Evolutionary conservation across 2,113 vertebrate genomes (phyloP).

Genomic region (Hippocampus guttulatus): DNA sequence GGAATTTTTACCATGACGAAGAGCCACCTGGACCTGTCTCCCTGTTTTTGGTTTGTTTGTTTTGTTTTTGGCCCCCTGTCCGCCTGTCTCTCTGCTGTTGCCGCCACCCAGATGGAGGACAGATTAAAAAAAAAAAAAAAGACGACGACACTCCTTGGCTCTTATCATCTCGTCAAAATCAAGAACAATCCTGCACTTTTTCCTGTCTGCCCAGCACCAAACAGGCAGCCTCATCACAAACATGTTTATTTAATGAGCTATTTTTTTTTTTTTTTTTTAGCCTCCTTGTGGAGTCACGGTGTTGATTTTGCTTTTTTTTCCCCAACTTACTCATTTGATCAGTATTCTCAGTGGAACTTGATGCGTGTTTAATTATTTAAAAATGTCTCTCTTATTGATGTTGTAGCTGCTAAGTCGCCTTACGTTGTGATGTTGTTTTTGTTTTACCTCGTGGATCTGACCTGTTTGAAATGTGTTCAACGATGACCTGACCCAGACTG

Average conservation of each 20-base stretch:
- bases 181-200: slow-evolving; percentile 36
- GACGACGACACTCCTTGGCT: background rate
- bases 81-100: slow-evolving; percentile 27
- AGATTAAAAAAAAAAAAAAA: slow-evolving; percentile 18
- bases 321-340: slow-evolving; percentile 22
- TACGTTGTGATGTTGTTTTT: slow-evolving; percentile 31
- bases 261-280: slow-evolving; percentile 26
- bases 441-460: slow-evolving; percentile 44
- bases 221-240: slow-evolving; percentile 29
- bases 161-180: slow-evolving; percentile 16
- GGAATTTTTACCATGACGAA: slow-evolving; percentile 49
- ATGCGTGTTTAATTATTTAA: slow-evolving; percentile 56
- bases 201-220: slow-evolving; percentile 34
- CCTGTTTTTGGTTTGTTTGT: slow-evolving; percentile 36
- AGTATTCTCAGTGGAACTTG: slow-evolving; percentile 23
- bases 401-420: slow-evolving; percentile 44
- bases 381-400: slow-evolving; percentile 12
- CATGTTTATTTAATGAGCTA: slow-evolving; percentile 34
- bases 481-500: slow-evolving; percentile 24
- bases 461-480: slow-evolving; percentile 38
- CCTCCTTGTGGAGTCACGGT: slow-evolving; percentile 45
- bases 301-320: slow-evolving; percentile 25
- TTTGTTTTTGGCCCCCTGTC: slow-evolving; percentile 17
- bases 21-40: slow-evolving; percentile 36
- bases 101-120: slow-evolving; percentile 39